These are phyloP conservation scores for Procambarus virginalis DNA, from an alignment of 1,140 invertebrate species.

Conservation along the genomic window DNA sequence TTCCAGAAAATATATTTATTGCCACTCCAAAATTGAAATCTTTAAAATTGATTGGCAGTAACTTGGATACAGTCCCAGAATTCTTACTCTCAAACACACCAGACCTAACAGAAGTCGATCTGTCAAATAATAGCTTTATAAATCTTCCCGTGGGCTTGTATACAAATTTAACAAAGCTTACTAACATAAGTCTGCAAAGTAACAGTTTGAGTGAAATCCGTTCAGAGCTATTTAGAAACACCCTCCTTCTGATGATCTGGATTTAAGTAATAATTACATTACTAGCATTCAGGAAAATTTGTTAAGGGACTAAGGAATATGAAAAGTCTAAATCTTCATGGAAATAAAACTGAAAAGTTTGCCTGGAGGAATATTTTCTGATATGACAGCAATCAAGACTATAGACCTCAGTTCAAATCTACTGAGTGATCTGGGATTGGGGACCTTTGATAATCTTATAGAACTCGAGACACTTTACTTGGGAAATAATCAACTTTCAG, in stretches of 20 bases:
- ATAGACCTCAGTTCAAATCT: conserved; percentile 37
- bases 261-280: conserved; percentile 32
- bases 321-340: conserved; percentile 15
- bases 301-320: conserved; percentile 14
- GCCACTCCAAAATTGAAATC: neutral
- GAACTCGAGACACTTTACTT: conserved; percentile 21
- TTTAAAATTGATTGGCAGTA: neutral
- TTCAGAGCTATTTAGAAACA: neutral
- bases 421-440: neutral
- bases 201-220: conserved; percentile 23
- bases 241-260: neutral
- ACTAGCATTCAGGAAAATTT: conserved; percentile 5
- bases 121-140: conserved; percentile 1
- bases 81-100: neutral
- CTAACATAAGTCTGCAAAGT: conserved; percentile 8
- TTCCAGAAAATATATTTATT: conserved; percentile 3
- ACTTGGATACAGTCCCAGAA: neutral
- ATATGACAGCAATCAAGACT: neutral
- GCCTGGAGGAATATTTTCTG: conserved; percentile 10
- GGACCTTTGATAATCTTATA: conserved; percentile 23
- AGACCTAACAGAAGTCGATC: neutral
- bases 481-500: conserved; percentile 27
- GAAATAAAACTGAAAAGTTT: conserved; percentile 34
- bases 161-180: conserved; percentile 19
- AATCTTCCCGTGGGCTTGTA: conserved; percentile 19